Conservation (phyloP, 2,888 invertebrate genomes). For the Drosophila tanythrix region DNA sequence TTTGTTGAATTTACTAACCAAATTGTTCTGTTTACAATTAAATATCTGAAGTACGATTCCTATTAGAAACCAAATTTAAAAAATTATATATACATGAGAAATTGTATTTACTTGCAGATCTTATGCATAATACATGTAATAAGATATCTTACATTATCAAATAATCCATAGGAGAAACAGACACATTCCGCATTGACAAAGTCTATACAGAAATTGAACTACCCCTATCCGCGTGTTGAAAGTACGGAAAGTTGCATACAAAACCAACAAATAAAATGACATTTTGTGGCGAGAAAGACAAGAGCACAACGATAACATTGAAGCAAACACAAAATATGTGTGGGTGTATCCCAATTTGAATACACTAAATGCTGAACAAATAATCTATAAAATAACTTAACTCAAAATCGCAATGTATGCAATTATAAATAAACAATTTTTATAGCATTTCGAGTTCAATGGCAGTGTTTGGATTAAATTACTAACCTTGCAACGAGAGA, state of each 20-base stretch:
- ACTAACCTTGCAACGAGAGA: too few relatives aligned
- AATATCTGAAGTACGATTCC: not conserved
- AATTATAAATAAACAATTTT: not conserved
- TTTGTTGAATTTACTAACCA: not conserved
- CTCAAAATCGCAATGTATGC: not conserved
- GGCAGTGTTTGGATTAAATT: not conserved
- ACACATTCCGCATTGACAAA: not conserved
- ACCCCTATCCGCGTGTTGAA: not conserved
- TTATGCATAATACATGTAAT: not conserved
- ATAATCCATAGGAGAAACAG: not conserved
- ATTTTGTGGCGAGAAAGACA: conserved; percentile 16
- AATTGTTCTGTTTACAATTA: not conserved
- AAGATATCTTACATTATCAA: not conserved
- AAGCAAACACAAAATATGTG: conserved; percentile 1
- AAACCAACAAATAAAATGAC: conserved; percentile 26
- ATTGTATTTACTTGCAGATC: not conserved
- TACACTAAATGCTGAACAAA: not conserved
- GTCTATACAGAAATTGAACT: not conserved
- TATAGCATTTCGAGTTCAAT: not conserved
- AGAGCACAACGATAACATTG: conserved; percentile 2
- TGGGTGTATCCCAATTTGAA: not conserved
- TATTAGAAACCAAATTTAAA: not conserved
- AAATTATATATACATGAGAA: not conserved
- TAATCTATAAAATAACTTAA: not conserved
- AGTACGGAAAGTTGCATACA: conserved; percentile 10